These are phyloP conservation scores for Hylomyscus alleni DNA, from an alignment of 2,797 vertebrate genomes.

Conservation along the genomic window DNA sequence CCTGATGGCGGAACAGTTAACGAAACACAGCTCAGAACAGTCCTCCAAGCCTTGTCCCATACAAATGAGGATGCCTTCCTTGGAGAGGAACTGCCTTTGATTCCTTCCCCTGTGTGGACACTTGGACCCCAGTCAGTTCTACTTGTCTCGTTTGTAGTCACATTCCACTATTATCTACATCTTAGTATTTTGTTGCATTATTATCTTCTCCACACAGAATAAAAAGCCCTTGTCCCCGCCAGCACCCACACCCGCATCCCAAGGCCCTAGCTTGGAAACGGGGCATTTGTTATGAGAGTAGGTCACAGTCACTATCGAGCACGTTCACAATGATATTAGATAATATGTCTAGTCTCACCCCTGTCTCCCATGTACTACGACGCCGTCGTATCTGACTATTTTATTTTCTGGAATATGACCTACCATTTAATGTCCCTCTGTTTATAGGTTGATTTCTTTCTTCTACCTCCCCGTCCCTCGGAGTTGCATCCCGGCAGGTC, in stretches of 20 bases:
- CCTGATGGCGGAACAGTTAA: background rate
- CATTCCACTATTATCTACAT: background rate
- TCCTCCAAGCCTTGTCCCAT: background rate
- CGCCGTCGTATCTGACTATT: background rate
- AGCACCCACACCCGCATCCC: background rate
- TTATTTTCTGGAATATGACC: background rate
- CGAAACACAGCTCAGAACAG: background rate
- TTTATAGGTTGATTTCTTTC: background rate
- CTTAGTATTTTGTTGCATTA: background rate
- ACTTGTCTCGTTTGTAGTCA: background rate
- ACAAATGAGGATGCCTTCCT: background rate
- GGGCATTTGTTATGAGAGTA: background rate
- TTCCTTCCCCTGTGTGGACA: background rate
- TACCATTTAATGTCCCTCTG: background rate
- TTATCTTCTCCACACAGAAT: background rate
- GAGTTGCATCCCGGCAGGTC: background rate
- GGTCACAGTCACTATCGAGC: too few relatives aligned
- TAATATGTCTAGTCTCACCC: background rate
- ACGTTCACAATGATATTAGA: background rate
- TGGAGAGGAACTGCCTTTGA: background rate
- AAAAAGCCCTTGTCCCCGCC: too few relatives aligned
- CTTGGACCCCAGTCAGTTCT: background rate
- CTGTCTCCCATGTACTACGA: background rate
- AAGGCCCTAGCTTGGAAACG: background rate
- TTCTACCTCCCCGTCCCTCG: background rate